Evolutionary conservation across 1,140 invertebrate genomes (phyloP).

Genomic region (Drosophila parabipectinata): DNA sequence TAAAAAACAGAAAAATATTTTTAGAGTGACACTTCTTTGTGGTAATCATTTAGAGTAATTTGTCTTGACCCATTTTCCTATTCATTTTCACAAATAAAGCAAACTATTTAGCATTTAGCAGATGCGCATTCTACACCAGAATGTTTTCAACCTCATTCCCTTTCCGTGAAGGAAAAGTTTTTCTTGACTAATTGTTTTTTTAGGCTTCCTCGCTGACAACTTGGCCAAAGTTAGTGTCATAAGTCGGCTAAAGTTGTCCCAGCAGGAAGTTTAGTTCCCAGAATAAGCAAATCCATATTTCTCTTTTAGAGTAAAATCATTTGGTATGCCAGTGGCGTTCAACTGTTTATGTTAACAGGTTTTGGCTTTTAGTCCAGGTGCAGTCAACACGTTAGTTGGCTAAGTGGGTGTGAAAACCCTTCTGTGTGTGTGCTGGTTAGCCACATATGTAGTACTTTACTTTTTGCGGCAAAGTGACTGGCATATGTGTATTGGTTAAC

Average conservation of each 20-base stretch:
- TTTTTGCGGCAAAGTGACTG: slow-evolving; percentile 25
- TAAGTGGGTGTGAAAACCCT: slow-evolving; percentile 5
- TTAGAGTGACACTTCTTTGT: too few relatives aligned
- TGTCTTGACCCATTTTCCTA: too few relatives aligned
- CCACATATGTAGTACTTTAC: slow-evolving; percentile 35
- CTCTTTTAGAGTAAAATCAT: background rate
- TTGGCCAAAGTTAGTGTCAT: slow-evolving; percentile 37
- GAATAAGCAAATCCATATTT: background rate
- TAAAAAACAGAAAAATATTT: too few relatives aligned
- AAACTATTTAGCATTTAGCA: slow-evolving; percentile 11
- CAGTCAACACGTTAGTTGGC: slow-evolving; percentile 22
- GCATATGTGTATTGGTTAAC: slow-evolving; percentile 11
- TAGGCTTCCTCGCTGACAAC: slow-evolving; percentile 16
- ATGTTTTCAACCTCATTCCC: background rate
- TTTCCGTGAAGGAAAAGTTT: background rate
- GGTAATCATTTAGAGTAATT: too few relatives aligned
- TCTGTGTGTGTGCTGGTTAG: slow-evolving; percentile 15
- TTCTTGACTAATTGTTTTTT: slow-evolving; percentile 30
- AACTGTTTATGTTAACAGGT: slow-evolving; percentile 32
- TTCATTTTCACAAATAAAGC: background rate
- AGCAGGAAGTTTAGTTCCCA: background rate
- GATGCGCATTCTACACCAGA: slow-evolving; percentile 7
- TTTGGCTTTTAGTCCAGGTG: slow-evolving; percentile 35
- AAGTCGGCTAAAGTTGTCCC: slow-evolving; percentile 7
- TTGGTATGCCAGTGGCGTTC: background rate